Evolutionary conservation across 2,797 vertebrate genomes (phyloP).

Genomic region (Lutjanus campechanus): DNA sequence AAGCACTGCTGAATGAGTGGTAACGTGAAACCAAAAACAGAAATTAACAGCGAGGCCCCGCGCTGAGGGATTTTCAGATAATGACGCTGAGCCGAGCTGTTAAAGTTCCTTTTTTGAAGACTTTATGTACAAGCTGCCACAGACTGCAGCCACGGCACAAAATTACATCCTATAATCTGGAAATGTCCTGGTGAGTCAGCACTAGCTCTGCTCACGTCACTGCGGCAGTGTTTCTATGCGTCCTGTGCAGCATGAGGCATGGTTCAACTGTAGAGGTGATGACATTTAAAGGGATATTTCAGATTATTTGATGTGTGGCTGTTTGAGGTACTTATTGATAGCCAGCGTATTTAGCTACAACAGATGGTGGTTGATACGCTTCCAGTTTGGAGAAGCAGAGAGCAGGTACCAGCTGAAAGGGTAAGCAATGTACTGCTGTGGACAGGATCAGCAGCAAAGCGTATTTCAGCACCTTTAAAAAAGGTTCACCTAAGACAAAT

Average conservation of each 20-base stretch:
- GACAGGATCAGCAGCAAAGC: no score
- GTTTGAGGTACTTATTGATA: no score
- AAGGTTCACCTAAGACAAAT: no score
- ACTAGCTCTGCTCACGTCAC: constrained; percentile 19
- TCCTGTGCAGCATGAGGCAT: not conserved
- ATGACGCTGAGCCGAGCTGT: constrained; percentile 15
- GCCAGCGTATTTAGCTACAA: no score
- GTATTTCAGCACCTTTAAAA: no score
- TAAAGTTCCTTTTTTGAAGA: constrained; percentile 31
- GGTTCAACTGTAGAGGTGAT: constrained; percentile 44
- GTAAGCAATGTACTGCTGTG: no score
- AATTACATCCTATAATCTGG: constrained; percentile 27
- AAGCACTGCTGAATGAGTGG: constrained; percentile 38
- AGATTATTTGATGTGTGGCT: no score
- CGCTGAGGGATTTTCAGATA: constrained; percentile 25
- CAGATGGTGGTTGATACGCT: no score
- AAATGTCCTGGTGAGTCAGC: constrained; percentile 41
- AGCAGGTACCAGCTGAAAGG: no score
- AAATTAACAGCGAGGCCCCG: constrained; percentile 17
- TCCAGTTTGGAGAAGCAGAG: no score
- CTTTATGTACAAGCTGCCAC: constrained; percentile 34
- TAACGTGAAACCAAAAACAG: constrained; percentile 34
- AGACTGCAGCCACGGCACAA: constrained; percentile 36
- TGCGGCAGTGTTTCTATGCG: constrained; percentile 9
- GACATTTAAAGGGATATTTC: constrained; percentile 2